These are phyloP conservation scores for Philypnodon macrostomus DNA, from an alignment of 2,797 vertebrate species.

Conservation along the genomic window DNA sequence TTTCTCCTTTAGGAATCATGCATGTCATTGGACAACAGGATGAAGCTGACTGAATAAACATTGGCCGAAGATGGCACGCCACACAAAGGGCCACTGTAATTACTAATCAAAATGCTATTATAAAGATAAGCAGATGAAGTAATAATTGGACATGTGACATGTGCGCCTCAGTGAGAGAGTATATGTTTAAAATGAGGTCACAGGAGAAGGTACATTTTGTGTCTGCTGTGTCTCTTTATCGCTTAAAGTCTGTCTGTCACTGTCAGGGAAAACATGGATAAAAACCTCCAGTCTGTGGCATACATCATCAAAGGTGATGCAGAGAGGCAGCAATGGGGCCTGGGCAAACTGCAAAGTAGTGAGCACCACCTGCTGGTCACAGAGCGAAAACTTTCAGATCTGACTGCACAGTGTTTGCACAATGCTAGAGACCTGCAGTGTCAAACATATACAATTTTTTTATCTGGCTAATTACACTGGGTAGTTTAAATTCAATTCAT, in stretches of 20 bases:
- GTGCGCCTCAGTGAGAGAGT: too few species aligned
- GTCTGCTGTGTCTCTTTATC: conserved; percentile 53
- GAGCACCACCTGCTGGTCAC: conserved; percentile 69
- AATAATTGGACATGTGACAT: too few species aligned
- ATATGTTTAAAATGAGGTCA: conserved; percentile 59
- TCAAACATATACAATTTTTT: too few species aligned
- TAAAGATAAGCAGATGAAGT: too few species aligned
- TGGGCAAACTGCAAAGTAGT: conserved; percentile 61
- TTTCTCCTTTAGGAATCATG: too few species aligned
- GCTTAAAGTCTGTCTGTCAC: conserved; percentile 61
- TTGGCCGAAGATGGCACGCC: too few species aligned
- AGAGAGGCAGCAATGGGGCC: conserved; percentile 28
- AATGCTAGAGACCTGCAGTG: neutral
- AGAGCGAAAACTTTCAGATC: conserved; percentile 20
- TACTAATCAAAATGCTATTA: too few species aligned
- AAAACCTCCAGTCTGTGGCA: conserved; percentile 29
- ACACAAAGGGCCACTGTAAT: too few species aligned
- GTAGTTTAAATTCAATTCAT: too few species aligned
- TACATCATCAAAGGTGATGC: conserved; percentile 56
- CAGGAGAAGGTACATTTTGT: conserved; percentile 37
- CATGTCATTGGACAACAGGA: too few species aligned
- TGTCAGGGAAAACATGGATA: conserved; percentile 53
- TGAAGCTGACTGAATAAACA: too few species aligned
- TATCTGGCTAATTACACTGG: too few species aligned
- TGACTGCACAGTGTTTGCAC: conserved; percentile 8